Evolutionary conservation across 2,888 invertebrate species (phyloP).

Genomic region (Morpho deidamia): DNA sequence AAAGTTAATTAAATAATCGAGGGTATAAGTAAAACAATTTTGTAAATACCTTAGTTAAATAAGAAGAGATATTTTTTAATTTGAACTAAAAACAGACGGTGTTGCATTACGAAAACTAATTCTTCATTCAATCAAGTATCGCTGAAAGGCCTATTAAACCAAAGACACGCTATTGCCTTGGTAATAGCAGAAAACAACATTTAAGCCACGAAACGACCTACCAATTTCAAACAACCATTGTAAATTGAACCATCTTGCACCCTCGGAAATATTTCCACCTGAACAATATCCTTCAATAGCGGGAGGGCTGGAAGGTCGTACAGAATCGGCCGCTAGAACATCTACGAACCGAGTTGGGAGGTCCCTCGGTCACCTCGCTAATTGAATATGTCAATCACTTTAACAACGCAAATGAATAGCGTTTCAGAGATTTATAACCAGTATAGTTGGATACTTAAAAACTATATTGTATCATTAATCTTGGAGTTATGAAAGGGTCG

Average conservation of each 20-base stretch:
- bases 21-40: too few relatives aligned
- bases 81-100: slow-evolving; percentile 22
- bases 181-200: slow-evolving; percentile 74
- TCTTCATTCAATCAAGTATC: slow-evolving; percentile 37
- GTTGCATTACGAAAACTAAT: slow-evolving; percentile 29
- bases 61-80: slow-evolving; percentile 5
- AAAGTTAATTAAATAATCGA: too few relatives aligned
- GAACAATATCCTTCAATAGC: background rate
- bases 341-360: slow-evolving; percentile 71
- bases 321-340: slow-evolving; percentile 44
- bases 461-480: slow-evolving; percentile 26
- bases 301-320: slow-evolving; percentile 31
- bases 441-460: slow-evolving; percentile 38
- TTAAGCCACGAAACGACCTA: slow-evolving; percentile 62
- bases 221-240: slow-evolving; percentile 39
- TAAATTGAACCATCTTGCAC: slow-evolving; percentile 32
- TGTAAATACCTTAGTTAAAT: too few relatives aligned
- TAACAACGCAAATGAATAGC: slow-evolving; percentile 83
- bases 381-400: slow-evolving; percentile 90
- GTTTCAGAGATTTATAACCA: slow-evolving; percentile 54
- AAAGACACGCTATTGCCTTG: slow-evolving; percentile 61
- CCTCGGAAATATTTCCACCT: slow-evolving; percentile 11
- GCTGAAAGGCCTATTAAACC: slow-evolving; percentile 68
- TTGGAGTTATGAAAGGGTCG: slow-evolving; percentile 23
- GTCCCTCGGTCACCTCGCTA: slow-evolving; percentile 81